These are phyloP conservation scores for Archivesica marissinica DNA, from an alignment of 1,140 invertebrate genomes.

Conservation along the genomic window DNA sequence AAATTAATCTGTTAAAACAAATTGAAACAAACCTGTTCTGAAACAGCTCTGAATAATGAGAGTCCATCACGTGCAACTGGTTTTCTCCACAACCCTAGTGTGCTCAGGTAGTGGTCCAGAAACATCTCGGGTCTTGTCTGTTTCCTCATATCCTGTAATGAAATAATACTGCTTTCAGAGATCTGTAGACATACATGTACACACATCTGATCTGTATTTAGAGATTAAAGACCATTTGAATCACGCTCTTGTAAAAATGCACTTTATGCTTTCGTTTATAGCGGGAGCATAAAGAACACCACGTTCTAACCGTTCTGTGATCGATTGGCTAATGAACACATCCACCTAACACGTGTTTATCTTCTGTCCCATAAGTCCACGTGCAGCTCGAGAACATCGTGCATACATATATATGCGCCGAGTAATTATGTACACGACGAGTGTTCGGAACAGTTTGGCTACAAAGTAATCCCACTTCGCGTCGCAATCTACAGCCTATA, in stretches of 20 bases:
- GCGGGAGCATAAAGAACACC: neutral
- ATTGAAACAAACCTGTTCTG: conserved; percentile 88
- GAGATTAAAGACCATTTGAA: too few relatives aligned
- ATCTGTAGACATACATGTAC: neutral
- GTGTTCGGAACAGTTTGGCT: too few relatives aligned
- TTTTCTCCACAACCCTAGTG: conserved; percentile 91
- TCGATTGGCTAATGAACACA: neutral
- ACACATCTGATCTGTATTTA: neutral
- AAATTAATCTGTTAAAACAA: too few relatives aligned
- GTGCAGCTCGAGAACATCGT: neutral
- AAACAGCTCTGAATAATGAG: conserved; percentile 92
- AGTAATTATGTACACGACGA: too few relatives aligned
- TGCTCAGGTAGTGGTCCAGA: conserved; percentile 91
- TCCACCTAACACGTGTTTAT: neutral
- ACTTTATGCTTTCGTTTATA: neutral
- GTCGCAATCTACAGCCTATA: too few relatives aligned
- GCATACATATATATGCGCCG: too few relatives aligned
- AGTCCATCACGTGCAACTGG: conserved; percentile 92
- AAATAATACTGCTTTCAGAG: neutral
- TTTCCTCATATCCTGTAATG: conserved; percentile 52
- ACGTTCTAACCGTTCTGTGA: conserved; percentile 11
- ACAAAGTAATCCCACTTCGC: too few relatives aligned
- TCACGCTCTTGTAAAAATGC: too few relatives aligned
- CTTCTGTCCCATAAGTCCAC: neutral
- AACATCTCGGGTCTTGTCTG: conserved; percentile 32